Percentiles rank a stretch among this genome's conserved stretches.
Evolutionary conservation across 2,888 invertebrate genomes (phyloP).

Genomic region (Monoplex corrugatus): DNA sequence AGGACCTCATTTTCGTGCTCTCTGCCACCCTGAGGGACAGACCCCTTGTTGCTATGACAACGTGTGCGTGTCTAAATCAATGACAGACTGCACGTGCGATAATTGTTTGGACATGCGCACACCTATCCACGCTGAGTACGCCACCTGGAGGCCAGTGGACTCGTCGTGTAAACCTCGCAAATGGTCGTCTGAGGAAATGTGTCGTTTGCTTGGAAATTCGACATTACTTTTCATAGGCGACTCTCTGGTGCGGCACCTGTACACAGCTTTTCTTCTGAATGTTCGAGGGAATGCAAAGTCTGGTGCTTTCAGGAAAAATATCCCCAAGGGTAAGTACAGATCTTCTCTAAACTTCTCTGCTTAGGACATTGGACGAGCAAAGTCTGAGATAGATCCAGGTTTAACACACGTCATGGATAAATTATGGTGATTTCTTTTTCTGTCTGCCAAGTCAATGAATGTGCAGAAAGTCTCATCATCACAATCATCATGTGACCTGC

Average conservation of each 20-base stretch:
- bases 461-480: too few relatives aligned
- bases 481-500: too few relatives aligned
- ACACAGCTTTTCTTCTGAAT: constrained; percentile 42
- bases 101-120: constrained; percentile 51
- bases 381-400: too few relatives aligned
- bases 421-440: too few relatives aligned
- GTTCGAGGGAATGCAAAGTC: too few relatives aligned
- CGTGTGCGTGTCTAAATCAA: constrained; percentile 37
- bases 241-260: constrained; percentile 54
- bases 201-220: constrained; percentile 44
- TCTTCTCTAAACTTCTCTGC: too few relatives aligned
- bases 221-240: constrained; percentile 52
- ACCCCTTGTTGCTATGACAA: constrained; percentile 51
- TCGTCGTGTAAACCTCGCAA: constrained; percentile 42
- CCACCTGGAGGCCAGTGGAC: constrained; percentile 50
- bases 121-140: constrained; percentile 53
- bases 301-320: too few relatives aligned
- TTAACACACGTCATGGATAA: too few relatives aligned
- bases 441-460: too few relatives aligned
- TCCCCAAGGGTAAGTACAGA: too few relatives aligned
- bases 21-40: constrained; percentile 48
- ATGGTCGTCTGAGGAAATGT: constrained; percentile 46
- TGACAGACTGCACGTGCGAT: constrained; percentile 48
- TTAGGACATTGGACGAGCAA: too few relatives aligned
- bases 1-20: constrained; percentile 47